phyloP scores from a whole-genome alignment of 2,888 invertebrate species.

The Limnephilus auricula region DNA sequence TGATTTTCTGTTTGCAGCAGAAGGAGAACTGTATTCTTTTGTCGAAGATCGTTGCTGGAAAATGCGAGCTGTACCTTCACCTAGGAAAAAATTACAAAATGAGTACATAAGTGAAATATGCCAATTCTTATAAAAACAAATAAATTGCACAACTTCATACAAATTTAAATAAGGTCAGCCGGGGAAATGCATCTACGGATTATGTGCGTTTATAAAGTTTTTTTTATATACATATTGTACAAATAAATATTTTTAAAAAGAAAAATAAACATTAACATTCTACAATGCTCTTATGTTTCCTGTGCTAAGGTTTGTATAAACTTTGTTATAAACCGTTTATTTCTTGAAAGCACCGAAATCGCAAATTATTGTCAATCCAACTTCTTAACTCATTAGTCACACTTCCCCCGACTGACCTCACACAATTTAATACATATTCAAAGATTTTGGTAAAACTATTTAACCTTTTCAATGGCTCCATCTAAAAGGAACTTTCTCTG shows the following conservation, averaged over 20 bases:
- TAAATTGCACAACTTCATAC: not conserved
- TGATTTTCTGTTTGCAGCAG: constrained; percentile 90
- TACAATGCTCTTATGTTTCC: too few relatives aligned
- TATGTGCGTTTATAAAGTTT: too few relatives aligned
- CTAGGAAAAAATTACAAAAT: constrained; percentile 70
- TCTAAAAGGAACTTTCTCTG: constrained; percentile 86
- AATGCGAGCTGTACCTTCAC: constrained; percentile 92
- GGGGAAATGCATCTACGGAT: too few relatives aligned
- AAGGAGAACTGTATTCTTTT: constrained; percentile 87
- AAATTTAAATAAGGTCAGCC: not conserved
- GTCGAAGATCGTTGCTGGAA: constrained; percentile 87
- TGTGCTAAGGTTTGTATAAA: too few relatives aligned
- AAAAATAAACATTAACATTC: too few relatives aligned
- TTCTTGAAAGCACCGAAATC: too few relatives aligned
- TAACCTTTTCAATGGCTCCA: constrained; percentile 80
- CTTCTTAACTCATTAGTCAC: too few relatives aligned
- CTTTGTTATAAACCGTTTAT: too few relatives aligned
- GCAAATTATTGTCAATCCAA: too few relatives aligned
- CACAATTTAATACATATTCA: not conserved
- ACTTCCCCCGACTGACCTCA: too few relatives aligned
- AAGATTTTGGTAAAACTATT: not conserved
- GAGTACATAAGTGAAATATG: not conserved
- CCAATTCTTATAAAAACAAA: not conserved
- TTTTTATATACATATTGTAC: too few relatives aligned
- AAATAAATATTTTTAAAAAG: too few relatives aligned